A percentile compares a stretch with the other conserved stretches of the same genome.
These are phyloP conservation scores for Trachelus iudaicus DNA, from an alignment of 2,888 invertebrate species.

Conservation along the genomic window DNA sequence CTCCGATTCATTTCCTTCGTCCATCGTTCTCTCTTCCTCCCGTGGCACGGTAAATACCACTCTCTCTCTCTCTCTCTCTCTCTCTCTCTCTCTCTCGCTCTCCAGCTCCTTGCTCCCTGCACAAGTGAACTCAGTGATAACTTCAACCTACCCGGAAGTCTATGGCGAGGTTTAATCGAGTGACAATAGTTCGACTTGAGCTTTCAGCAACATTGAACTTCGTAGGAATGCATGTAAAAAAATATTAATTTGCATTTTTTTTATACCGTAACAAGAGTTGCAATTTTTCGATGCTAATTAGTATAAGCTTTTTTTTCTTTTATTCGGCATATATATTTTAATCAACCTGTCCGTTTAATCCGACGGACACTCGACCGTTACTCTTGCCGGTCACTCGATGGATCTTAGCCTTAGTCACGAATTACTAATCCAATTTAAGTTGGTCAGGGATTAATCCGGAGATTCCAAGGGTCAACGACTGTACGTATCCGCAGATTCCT, in stretches of 20 bases:
- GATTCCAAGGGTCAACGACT: slow-evolving; percentile 20
- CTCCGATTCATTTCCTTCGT: too few species aligned
- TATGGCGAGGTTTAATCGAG: background rate
- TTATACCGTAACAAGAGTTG: too few species aligned
- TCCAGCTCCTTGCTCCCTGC: background rate
- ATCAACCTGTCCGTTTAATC: too few species aligned
- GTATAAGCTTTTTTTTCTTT: too few species aligned
- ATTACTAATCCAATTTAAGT: slow-evolving; percentile 22
- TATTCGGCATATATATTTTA: too few species aligned
- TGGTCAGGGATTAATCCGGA: slow-evolving; percentile 19
- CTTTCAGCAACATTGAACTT: background rate
- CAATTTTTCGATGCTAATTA: too few species aligned
- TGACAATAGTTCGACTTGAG: background rate
- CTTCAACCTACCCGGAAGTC: background rate
- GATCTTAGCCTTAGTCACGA: slow-evolving; percentile 10
- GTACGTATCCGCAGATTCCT: slow-evolving; percentile 5
- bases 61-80: too few species aligned
- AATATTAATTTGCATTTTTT: background rate
- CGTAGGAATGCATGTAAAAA: background rate
- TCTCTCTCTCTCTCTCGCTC: background rate
- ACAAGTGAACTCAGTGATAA: background rate
- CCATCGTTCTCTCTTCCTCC: too few species aligned
- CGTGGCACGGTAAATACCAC: too few species aligned
- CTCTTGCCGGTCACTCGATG: slow-evolving; percentile 10
- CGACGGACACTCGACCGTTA: too few species aligned